Base-by-base conservation (phyloP, 2,797 vertebrate genomes). In the Coregonus sp. region DNA sequence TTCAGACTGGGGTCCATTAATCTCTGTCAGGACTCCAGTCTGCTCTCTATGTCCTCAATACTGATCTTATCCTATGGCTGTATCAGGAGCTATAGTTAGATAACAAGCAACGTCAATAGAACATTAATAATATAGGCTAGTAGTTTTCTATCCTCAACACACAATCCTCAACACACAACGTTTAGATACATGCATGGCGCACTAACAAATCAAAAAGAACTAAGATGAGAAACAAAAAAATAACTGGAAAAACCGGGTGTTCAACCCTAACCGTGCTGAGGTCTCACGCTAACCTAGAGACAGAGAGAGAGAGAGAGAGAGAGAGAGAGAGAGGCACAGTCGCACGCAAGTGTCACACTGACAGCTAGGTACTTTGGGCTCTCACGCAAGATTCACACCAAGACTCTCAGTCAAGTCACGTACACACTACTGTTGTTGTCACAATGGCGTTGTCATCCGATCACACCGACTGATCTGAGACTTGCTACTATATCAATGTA, bases 211-310 rank as follows among this genome's bases (percentile, higher is more conserved):
- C 63, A 76, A 88, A 89, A 88, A 84, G 87, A 90, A 87, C 70
- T 65, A 76, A 79, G 68, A 73, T 67, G 52, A 89, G 84, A 90
- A 88, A 75, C 91, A 89, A 74, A 85, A 90, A 94, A 95, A 47
- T 47, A 11, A 94, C 94, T 93, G 93, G 94, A 94, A 95, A 95
- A 95, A 95, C 94, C 94, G 92, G 94, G 91, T 89, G 86, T 90
- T 93, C 94, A 93, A 90, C 92, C 84, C 80, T 76, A 91, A 82
- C 88, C 83, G 90, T 79, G 87, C 82, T 76, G 81, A 86, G 90
- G 93, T 95, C 90, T 94, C 94, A 95, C 94, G 94, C 94, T 93
- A 94, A 89, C 85, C 66, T 77, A 70, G 78, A 92, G 86, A 86
- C 25, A 25, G 25, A 33, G 31, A 2, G 3, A 2, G 31, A 33